Conservation (phyloP, 2,797 vertebrate species). For the Malacoraja senta region DNA sequence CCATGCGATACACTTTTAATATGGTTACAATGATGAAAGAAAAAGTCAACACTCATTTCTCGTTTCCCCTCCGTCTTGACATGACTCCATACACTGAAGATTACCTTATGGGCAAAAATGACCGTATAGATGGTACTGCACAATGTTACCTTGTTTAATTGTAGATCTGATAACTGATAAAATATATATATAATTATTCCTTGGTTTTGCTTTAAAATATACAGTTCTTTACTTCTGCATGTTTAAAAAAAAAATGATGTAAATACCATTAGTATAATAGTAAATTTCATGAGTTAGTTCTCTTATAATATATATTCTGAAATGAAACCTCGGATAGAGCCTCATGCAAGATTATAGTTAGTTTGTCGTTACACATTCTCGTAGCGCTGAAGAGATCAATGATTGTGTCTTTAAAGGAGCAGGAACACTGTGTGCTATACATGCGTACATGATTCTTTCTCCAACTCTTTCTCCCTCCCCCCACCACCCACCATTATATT, state of each 20-base stretch:
- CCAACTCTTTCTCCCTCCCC: too few species aligned
- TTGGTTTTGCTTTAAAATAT: background rate
- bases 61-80: conserved; percentile 90
- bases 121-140: conserved; percentile 81
- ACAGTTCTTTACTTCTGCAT: background rate
- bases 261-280: background rate
- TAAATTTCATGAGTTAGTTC: background rate
- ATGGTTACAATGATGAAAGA: conserved; percentile 99
- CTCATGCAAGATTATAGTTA: background rate
- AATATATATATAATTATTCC: background rate
- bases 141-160: background rate
- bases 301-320: background rate
- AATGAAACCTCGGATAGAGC: background rate
- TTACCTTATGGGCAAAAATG: conserved; percentile 95
- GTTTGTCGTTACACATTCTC: background rate
- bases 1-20: conserved; percentile 99
- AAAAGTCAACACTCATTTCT: conserved; percentile 97
- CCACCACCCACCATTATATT: background rate
- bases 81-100: conserved; percentile 98
- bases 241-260: background rate
- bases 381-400: background rate
- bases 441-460: background rate
- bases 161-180: background rate
- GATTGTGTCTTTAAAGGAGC: background rate
- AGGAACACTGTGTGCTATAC: background rate